Conservation (phyloP, 2,797 vertebrate species). For the Rhynchonycteris naso region DNA sequence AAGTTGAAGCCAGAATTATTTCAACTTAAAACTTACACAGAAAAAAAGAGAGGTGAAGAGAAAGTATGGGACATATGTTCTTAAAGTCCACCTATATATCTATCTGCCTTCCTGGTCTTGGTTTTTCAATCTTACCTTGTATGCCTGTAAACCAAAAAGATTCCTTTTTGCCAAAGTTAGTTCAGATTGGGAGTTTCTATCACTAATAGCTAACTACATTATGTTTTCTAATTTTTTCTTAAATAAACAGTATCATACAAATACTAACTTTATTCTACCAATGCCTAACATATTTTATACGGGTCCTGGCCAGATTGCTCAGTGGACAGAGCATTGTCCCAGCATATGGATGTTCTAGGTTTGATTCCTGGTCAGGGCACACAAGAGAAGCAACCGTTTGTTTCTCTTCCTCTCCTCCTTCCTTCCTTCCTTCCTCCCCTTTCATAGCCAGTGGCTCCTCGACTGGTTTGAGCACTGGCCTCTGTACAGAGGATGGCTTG, state of each 20-base stretch:
- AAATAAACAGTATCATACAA: background rate
- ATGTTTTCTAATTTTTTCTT: background rate
- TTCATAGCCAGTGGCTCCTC: too few relatives aligned
- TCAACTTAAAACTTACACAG: background rate
- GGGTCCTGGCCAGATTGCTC: too few relatives aligned
- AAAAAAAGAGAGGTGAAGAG: too few relatives aligned
- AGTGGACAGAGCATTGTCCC: too few relatives aligned
- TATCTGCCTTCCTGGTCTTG: background rate
- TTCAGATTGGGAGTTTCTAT: background rate
- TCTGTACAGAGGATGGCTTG: too few relatives aligned
- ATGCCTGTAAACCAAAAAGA: background rate
- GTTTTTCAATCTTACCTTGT: background rate
- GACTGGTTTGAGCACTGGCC: too few relatives aligned
- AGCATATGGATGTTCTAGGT: too few relatives aligned
- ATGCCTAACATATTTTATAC: background rate
- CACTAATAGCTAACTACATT: background rate
- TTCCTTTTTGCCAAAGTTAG: background rate
- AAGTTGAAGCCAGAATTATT: background rate
- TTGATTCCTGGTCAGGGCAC: too few relatives aligned
- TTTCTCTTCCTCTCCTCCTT: too few relatives aligned
- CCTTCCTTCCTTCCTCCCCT: too few relatives aligned
- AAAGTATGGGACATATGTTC: too few relatives aligned
- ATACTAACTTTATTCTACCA: background rate
- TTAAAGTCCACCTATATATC: background rate
- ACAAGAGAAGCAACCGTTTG: too few relatives aligned